Percentiles rank a stretch among this genome's conserved stretches.
These are phyloP conservation scores for Vandiemenella viatica DNA, from an alignment of 2,888 invertebrate species.

Conservation along the genomic window DNA sequence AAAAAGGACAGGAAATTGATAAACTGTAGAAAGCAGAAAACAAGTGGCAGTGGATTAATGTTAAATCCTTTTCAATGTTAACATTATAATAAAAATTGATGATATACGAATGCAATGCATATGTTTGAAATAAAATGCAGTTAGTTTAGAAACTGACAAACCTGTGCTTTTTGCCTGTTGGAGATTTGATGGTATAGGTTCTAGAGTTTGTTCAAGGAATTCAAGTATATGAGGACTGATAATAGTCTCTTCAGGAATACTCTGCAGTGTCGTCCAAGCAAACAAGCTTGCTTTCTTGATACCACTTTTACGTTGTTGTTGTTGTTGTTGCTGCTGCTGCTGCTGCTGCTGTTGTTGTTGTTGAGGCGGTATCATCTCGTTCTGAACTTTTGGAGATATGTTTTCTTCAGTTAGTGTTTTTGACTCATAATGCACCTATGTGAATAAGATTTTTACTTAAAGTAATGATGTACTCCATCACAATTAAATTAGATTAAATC, in stretches of 20 bases:
- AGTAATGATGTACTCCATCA: too few species aligned
- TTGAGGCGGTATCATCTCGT: constrained; percentile 21
- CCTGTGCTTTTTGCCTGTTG: constrained; percentile 12
- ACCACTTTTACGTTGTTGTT: constrained; percentile 38
- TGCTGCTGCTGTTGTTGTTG: too few species aligned
- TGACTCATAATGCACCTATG: constrained; percentile 68
- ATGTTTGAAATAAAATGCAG: too few species aligned
- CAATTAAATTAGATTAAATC: too few species aligned
- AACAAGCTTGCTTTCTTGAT: constrained; percentile 80
- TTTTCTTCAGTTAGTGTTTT: constrained; percentile 52
- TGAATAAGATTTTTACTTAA: too few species aligned
- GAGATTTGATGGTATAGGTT: constrained; percentile 65
- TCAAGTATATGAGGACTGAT: constrained; percentile 94
- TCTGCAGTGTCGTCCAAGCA: constrained; percentile 92
- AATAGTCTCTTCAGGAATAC: constrained; percentile 93
- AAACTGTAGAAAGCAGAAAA: too few species aligned
- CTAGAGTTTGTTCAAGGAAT: constrained; percentile 91
- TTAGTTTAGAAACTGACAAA: too few species aligned
- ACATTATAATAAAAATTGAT: too few species aligned
- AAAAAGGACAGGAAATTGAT: too few species aligned
- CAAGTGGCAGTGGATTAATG: too few species aligned
- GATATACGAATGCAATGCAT: too few species aligned
- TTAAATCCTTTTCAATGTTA: too few species aligned
- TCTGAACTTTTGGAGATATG: constrained; percentile 30
- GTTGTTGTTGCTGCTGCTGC: constrained; percentile 21